These are phyloP conservation scores for Neoscelio sp. DNA, from an alignment of 2,888 invertebrate genomes.

Conservation along the genomic window DNA sequence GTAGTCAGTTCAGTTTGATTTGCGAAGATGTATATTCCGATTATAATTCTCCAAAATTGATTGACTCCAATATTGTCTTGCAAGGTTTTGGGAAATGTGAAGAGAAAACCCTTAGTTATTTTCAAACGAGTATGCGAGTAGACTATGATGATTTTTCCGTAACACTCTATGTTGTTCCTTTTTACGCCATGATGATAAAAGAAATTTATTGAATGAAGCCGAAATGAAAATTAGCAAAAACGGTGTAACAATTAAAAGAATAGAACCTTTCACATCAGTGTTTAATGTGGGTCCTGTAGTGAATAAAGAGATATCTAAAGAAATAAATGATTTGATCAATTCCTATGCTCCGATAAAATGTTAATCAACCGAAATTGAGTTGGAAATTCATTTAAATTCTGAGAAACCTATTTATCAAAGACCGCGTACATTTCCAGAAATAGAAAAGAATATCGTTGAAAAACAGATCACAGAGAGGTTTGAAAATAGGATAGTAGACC, in stretches of 20 bases:
- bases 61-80: constrained; percentile 7
- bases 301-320: constrained; percentile 7
- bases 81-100: constrained; percentile 13
- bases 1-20: constrained; percentile 16
- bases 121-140: constrained; percentile 2
- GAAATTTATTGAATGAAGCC: constrained; percentile 17
- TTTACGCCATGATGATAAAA: constrained; percentile 12
- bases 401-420: constrained; percentile 69
- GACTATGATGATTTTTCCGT: constrained; percentile 11
- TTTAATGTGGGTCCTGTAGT: background rate
- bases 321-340: constrained; percentile 53
- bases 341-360: constrained; percentile 69
- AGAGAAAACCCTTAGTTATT: constrained; percentile 6
- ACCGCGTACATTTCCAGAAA: constrained; percentile 63
- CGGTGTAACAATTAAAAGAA: constrained; percentile 20
- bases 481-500: constrained; percentile 8
- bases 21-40: constrained; percentile 7
- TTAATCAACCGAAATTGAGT: constrained; percentile 66
- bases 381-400: constrained; percentile 71
- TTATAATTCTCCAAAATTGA: background rate
- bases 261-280: background rate
- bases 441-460: constrained; percentile 20
- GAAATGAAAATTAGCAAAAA: constrained; percentile 15
- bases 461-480: constrained; percentile 12
- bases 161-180: constrained; percentile 24